A percentile compares a stretch with the other conserved stretches of the same genome.
phyloP scores from a whole-genome alignment of 2,113 vertebrate species.

The Phylloscopus trochilus region DNA sequence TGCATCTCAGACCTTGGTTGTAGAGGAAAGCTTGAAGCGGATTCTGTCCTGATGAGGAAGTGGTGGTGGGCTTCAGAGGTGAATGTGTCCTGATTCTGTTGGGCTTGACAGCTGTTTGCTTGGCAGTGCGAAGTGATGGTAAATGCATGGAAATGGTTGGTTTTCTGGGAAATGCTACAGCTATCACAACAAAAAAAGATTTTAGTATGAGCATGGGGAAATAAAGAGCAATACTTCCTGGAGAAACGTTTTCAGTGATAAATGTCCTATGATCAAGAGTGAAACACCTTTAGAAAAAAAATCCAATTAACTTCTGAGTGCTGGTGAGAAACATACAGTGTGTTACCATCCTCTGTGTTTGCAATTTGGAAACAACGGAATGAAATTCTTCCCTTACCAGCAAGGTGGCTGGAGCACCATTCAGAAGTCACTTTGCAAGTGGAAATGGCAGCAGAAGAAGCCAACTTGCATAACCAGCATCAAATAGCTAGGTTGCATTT shows the following conservation, averaged over 20 bases:
- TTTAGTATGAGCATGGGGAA: not conserved
- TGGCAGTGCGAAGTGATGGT: not conserved
- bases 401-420: not conserved
- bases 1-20: not conserved
- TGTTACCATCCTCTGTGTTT: not conserved
- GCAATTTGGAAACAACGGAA: not conserved
- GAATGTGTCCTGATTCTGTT: not conserved
- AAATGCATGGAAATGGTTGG: not conserved
- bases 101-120: not conserved
- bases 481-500: not conserved
- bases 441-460: not conserved
- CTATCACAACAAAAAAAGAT: not conserved
- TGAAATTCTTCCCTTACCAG: not conserved
- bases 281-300: not conserved
- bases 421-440: not conserved
- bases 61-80: not conserved
- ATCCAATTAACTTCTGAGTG: not conserved
- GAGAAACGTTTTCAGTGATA: not conserved
- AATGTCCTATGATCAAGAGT: not conserved
- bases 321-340: not conserved
- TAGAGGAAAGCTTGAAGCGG: not conserved
- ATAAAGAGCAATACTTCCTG: not conserved
- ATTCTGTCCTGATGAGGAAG: not conserved
- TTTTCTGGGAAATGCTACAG: not conserved
- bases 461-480: not conserved